These are phyloP conservation scores for Brachypalpus laphriformis DNA, from an alignment of 2,888 invertebrate species.

Conservation along the genomic window DNA sequence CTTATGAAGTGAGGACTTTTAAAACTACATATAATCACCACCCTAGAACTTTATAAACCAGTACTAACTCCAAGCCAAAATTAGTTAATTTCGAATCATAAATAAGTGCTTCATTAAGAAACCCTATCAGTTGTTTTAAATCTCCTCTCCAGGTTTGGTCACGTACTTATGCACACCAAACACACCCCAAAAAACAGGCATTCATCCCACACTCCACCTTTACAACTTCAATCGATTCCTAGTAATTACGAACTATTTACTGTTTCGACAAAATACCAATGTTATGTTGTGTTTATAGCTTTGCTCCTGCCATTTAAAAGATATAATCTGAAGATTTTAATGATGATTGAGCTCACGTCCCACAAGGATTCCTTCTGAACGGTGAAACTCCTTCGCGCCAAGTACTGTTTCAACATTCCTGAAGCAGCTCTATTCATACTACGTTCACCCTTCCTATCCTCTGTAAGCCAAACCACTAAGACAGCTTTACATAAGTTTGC, in stretches of 20 bases:
- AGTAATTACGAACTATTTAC: conserved; percentile 55
- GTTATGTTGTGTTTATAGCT: conserved; percentile 54
- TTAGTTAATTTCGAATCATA: not conserved
- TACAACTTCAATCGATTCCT: conserved; percentile 24
- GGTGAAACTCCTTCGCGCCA: conserved; percentile 3
- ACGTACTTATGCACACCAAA: not conserved
- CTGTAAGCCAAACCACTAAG: conserved; percentile 56
- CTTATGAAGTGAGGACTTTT: too few relatives aligned
- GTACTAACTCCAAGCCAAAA: not conserved
- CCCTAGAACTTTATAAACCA: not conserved
- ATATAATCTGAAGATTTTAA: conserved; percentile 43
- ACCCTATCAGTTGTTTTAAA: not conserved
- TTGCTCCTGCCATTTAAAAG: conserved; percentile 29
- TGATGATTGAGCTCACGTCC: conserved; percentile 56
- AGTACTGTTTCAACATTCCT: not conserved
- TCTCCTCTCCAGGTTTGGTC: conserved; percentile 9
- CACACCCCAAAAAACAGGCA: not conserved
- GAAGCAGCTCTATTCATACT: not conserved
- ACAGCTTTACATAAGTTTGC: conserved; percentile 60
- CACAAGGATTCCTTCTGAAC: not conserved
- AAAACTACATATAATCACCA: not conserved
- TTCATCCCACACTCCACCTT: not conserved
- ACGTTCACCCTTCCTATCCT: not conserved
- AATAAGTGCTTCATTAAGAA: not conserved
- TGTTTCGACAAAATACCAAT: conserved; percentile 48